These are phyloP conservation scores for Oreochromis niloticus DNA, from an alignment of 2,113 vertebrate species.

Conservation along the genomic window DNA sequence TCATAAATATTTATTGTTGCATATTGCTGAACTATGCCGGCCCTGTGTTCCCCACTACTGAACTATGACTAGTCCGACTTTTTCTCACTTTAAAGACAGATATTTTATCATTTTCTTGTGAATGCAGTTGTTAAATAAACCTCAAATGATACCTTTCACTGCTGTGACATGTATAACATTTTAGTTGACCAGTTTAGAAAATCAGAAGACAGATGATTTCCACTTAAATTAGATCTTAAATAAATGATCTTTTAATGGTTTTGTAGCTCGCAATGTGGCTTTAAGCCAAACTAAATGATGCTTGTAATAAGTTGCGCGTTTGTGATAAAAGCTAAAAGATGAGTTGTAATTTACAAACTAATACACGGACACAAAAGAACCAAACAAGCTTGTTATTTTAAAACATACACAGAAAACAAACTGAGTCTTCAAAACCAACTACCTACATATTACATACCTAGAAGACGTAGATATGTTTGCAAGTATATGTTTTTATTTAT, in stretches of 20 bases:
- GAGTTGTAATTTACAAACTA: neutral
- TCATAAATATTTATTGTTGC: slow-evolving; percentile 50
- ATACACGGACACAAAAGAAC: fast-evolving
- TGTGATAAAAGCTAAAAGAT: neutral
- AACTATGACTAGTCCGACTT: neutral
- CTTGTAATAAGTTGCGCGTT: neutral
- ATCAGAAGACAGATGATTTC: neutral
- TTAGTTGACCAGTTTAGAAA: neutral
- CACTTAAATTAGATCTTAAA: neutral
- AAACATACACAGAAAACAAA: neutral
- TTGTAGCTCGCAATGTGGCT: neutral
- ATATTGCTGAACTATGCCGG: neutral
- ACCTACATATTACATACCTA: neutral
- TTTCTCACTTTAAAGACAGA: neutral
- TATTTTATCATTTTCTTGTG: neutral
- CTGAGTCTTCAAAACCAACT: neutral
- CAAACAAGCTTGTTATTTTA: neutral
- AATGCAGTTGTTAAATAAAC: neutral
- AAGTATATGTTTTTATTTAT: neutral
- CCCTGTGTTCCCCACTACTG: neutral
- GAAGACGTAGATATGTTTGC: neutral
- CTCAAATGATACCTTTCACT: neutral
- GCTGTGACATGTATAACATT: neutral
- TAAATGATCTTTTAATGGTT: neutral
- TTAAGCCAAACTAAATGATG: neutral